phyloP scores from a whole-genome alignment of 1,140 invertebrate species.

The Lasioglossum albipes region DNA sequence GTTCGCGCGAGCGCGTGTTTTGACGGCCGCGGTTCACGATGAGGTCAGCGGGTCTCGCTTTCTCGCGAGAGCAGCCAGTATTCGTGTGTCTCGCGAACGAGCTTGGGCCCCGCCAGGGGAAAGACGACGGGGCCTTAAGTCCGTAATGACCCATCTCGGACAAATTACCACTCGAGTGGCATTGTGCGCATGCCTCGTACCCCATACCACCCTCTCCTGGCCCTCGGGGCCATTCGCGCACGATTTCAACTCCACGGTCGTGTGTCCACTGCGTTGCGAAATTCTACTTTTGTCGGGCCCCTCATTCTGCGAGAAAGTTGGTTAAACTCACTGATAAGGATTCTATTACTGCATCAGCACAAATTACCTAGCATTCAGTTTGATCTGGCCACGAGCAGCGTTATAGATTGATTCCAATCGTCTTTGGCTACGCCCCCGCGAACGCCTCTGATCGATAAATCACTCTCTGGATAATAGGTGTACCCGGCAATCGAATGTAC shows the following conservation, averaged over 20 bases:
- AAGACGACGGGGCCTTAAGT: conserved; percentile 33
- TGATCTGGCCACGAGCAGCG: no score
- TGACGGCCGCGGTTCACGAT: conserved; percentile 67
- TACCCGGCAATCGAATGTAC: no score
- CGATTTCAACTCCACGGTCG: background rate
- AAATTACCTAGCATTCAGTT: no score
- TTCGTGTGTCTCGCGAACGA: conserved; percentile 40
- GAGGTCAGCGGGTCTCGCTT: conserved; percentile 66
- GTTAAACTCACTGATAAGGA: no score
- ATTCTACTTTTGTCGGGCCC: background rate
- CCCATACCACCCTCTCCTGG: conserved; percentile 41
- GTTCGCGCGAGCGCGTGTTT: conserved; percentile 51
- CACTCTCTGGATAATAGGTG: no score
- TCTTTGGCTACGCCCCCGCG: no score
- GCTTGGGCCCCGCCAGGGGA: conserved; percentile 19
- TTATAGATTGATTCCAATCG: no score
- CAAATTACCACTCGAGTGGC: conserved; percentile 67
- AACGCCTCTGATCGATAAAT: no score
- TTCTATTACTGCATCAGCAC: no score
- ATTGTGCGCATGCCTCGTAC: conserved; percentile 61
- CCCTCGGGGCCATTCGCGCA: conserved; percentile 9
- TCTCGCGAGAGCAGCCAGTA: conserved; percentile 54
- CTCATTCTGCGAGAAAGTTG: no score
- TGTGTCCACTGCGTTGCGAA: conserved; percentile 5
- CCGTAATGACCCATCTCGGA: conserved; percentile 51